phyloP scores from a whole-genome alignment of 2,888 invertebrate species.

The Dryomyza anilis region DNA sequence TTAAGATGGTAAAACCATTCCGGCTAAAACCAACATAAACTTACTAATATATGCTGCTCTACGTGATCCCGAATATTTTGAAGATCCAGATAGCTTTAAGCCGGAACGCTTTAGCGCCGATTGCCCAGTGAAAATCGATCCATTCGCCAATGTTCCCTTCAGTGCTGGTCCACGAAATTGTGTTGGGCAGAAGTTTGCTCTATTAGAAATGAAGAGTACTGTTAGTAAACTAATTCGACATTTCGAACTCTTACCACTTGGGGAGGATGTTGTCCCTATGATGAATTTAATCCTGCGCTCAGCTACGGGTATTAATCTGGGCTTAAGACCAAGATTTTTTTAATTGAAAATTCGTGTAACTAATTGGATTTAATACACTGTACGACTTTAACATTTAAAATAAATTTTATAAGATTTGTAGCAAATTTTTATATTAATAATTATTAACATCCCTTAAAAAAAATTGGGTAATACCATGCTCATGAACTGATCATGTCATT shows the following conservation, averaged over 20 bases:
- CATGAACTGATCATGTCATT: too few relatives aligned
- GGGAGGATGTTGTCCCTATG: conserved; percentile 47
- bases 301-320: conserved; percentile 51
- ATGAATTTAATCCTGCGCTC: conserved; percentile 55
- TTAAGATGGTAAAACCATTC: conserved; percentile 29
- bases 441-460: too few relatives aligned
- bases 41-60: conserved; percentile 51
- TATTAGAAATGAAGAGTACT: conserved; percentile 51
- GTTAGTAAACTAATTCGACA: conserved; percentile 48
- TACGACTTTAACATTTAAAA: too few relatives aligned
- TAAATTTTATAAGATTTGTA: too few relatives aligned
- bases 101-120: conserved; percentile 62
- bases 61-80: conserved; percentile 46
- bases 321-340: conserved; percentile 44
- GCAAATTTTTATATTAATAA: too few relatives aligned
- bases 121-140: conserved; percentile 42
- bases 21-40: conserved; percentile 50
- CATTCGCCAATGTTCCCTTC: conserved; percentile 53
- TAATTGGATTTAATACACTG: too few relatives aligned
- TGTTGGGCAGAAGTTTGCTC: conserved; percentile 55
- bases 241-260: conserved; percentile 50
- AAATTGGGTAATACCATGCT: too few relatives aligned
- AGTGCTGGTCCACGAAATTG: conserved; percentile 64
- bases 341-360: too few relatives aligned
- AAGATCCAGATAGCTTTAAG: conserved; percentile 48